Conservation (phyloP, 2,888 invertebrate genomes). For the Polia nebulosa region DNA sequence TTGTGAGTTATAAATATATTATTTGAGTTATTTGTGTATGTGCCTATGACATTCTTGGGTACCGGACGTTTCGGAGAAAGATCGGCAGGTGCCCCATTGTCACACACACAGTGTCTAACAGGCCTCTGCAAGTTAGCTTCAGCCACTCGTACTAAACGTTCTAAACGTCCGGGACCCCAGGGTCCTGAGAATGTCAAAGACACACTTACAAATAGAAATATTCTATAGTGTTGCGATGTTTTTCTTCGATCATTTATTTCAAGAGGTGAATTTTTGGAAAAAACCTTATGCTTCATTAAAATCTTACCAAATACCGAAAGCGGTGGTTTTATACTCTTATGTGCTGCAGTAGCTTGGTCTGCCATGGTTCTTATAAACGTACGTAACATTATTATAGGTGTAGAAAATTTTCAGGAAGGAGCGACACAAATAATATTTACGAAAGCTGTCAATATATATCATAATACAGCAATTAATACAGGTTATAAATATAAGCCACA, state of each 20-base stretch:
- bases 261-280: neutral
- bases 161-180: too few relatives aligned
- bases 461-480: constrained; percentile 1
- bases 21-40: too few relatives aligned
- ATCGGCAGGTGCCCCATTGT: too few relatives aligned
- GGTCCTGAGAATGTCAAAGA: too few relatives aligned
- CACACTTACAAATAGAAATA: too few relatives aligned
- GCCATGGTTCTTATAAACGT: constrained; percentile 71
- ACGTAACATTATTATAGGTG: constrained; percentile 67
- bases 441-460: constrained; percentile 1
- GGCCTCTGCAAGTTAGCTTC: too few relatives aligned
- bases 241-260: neutral
- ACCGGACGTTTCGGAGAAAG: too few relatives aligned
- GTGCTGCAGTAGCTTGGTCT: constrained; percentile 38
- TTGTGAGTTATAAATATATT: too few relatives aligned
- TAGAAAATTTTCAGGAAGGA: neutral
- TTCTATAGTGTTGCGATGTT: too few relatives aligned
- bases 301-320: constrained; percentile 81
- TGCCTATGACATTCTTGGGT: too few relatives aligned
- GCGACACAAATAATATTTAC: neutral
- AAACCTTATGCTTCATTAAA: neutral
- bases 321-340: constrained; percentile 67
- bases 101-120: too few relatives aligned
- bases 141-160: too few relatives aligned
- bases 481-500: constrained; percentile 18